Evolutionary conservation across 2,113 vertebrate species (phyloP).

Genomic region (Hemichromis elongatus): DNA sequence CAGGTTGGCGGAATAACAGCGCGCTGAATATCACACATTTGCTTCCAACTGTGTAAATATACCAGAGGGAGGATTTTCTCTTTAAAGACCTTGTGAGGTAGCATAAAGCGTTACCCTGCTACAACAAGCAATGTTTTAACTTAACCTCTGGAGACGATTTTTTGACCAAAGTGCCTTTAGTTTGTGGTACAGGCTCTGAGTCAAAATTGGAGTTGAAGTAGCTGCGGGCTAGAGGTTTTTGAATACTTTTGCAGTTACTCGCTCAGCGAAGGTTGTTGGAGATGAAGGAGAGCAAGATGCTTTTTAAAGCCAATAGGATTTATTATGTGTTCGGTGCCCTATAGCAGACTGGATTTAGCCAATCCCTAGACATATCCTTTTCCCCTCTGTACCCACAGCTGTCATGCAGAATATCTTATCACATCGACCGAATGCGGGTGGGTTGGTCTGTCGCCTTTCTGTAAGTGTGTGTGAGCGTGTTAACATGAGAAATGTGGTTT

Average conservation of each 20-base stretch:
- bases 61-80: conserved; percentile 20
- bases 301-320: conserved; percentile 54
- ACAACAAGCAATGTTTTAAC: conserved; percentile 22
- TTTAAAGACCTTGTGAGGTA: conserved; percentile 14
- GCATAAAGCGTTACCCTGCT: not conserved
- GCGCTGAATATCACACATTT: not conserved
- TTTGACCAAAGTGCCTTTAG: conserved; percentile 33
- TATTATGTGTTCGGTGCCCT: conserved; percentile 45
- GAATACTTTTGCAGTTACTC: conserved; percentile 3
- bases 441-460: conserved; percentile 18
- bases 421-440: conserved; percentile 28
- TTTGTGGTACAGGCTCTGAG: not conserved
- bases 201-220: conserved; percentile 52
- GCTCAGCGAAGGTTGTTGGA: conserved; percentile 24
- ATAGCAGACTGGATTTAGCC: conserved; percentile 47
- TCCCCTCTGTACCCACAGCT: conserved; percentile 34
- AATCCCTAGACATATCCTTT: conserved; percentile 46
- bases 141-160: conserved; percentile 33
- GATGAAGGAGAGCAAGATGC: conserved; percentile 33
- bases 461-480: not conserved
- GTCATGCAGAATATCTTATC: conserved; percentile 54
- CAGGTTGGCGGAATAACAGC: not conserved
- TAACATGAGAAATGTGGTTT: conserved; percentile 42
- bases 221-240: conserved; percentile 45
- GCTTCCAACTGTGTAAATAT: not conserved